Evolutionary conservation across 2,113 vertebrate genomes (phyloP).

Genomic region (Tursiops truncatus): DNA sequence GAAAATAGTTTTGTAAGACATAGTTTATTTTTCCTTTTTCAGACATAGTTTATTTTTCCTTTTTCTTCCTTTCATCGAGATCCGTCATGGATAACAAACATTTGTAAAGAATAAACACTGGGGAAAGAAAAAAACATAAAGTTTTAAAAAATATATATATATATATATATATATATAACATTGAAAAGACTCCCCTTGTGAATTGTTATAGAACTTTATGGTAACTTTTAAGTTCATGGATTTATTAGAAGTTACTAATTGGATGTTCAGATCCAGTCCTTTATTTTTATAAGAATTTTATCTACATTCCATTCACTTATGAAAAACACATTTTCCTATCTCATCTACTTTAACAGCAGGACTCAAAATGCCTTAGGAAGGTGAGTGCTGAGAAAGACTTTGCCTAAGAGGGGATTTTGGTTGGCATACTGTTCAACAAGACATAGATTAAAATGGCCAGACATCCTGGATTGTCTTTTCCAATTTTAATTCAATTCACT

Average conservation of each 20-base stretch:
- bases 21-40: background rate
- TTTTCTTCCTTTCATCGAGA: constrained; percentile 58
- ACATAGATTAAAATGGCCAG: background rate
- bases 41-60: constrained; percentile 14
- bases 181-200: constrained; percentile 38
- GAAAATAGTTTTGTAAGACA: constrained; percentile 54
- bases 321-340: constrained; percentile 26
- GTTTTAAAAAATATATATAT: background rate
- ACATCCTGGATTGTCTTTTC: background rate
- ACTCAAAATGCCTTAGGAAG: constrained; percentile 7
- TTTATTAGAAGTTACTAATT: constrained; percentile 45
- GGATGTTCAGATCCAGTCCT: background rate
- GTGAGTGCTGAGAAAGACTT: background rate
- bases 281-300: constrained; percentile 47
- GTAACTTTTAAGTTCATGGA: constrained; percentile 22
- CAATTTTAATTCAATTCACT: background rate
- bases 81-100: background rate
- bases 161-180: constrained; percentile 64
- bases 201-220: constrained; percentile 40
- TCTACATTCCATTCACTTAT: background rate
- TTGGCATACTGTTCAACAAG: background rate
- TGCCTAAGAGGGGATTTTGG: background rate
- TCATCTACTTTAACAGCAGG: background rate
- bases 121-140: background rate
- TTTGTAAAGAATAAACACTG: constrained; percentile 21